These are phyloP conservation scores for Aleiodes testaceus DNA, from an alignment of 2,888 invertebrate genomes.

Conservation along the genomic window DNA sequence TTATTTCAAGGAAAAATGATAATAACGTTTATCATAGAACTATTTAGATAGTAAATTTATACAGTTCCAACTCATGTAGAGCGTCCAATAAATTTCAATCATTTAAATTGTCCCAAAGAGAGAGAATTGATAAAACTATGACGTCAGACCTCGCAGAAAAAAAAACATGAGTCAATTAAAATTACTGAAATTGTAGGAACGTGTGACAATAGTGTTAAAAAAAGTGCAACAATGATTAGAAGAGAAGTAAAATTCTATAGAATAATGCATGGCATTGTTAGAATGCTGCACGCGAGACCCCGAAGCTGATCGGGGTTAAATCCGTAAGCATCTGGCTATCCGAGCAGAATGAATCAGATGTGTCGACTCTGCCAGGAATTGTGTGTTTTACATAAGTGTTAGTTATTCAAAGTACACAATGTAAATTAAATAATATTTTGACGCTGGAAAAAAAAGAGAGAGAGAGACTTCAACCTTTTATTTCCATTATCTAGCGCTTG, in stretches of 20 bases:
- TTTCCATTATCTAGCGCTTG: no score
- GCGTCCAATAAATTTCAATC: no score
- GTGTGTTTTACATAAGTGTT: slow-evolving; percentile 6
- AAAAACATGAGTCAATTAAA: not conserved
- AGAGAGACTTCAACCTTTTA: no score
- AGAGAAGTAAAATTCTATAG: not conserved
- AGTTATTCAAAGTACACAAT: not conserved
- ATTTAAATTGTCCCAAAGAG: no score
- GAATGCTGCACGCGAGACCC: slow-evolving; percentile 14
- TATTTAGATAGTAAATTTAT: no score
- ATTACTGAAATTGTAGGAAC: not conserved
- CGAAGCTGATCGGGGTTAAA: slow-evolving; percentile 25
- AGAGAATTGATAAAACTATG: no score
- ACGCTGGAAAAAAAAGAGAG: no score
- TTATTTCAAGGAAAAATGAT: no score
- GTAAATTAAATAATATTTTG: not conserved
- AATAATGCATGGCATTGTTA: slow-evolving; percentile 18
- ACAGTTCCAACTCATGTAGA: no score
- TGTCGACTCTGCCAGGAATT: not conserved
- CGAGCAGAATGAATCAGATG: slow-evolving; percentile 16
- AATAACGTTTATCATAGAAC: no score
- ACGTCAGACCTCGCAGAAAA: no score
- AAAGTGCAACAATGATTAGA: not conserved
- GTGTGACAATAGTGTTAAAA: slow-evolving; percentile 3
- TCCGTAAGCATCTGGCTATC: slow-evolving; percentile 24